Evolutionary conservation across 2,888 invertebrate species (phyloP).

Genomic region (Plemyria rubiginata): DNA sequence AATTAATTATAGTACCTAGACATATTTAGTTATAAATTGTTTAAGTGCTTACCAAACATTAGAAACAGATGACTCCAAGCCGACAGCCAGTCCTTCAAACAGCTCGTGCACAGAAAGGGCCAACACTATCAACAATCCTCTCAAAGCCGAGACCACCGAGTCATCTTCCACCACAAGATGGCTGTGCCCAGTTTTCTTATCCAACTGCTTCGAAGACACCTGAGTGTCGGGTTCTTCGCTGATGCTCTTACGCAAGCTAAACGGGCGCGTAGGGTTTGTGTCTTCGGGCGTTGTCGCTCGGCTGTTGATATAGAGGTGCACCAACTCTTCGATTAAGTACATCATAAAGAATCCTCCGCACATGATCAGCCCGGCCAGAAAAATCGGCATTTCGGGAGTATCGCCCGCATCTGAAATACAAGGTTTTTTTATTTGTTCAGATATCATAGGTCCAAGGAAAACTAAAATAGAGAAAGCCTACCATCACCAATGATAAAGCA

Average conservation of each 20-base stretch:
- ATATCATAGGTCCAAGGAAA: too few relatives aligned
- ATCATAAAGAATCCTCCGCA: slow-evolving; percentile 91
- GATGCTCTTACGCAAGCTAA: slow-evolving; percentile 72
- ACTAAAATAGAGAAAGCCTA: too few relatives aligned
- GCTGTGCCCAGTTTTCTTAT: slow-evolving; percentile 58
- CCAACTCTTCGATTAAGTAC: slow-evolving; percentile 91
- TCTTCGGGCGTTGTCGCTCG: slow-evolving; percentile 69
- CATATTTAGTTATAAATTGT: neutral
- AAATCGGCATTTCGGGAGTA: slow-evolving; percentile 84
- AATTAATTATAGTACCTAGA: neutral
- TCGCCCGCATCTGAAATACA: slow-evolving; percentile 65
- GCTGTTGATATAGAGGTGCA: slow-evolving; percentile 88
- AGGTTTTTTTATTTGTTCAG: too few relatives aligned
- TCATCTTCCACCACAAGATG: slow-evolving; percentile 63
- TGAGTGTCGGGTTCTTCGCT: slow-evolving; percentile 46
- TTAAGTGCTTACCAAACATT: slow-evolving; percentile 69
- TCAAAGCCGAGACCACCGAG: slow-evolving; percentile 80
- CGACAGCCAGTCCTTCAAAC: slow-evolving; percentile 94
- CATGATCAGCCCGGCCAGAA: slow-evolving; percentile 89
- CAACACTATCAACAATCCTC: slow-evolving; percentile 91
- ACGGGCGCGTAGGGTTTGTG: slow-evolving; percentile 63
- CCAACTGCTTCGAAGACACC: slow-evolving; percentile 45
- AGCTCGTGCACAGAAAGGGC: slow-evolving; percentile 91
- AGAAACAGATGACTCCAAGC: slow-evolving; percentile 87
- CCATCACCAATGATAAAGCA: too few relatives aligned